Evolutionary conservation across 2,797 vertebrate genomes (phyloP).

Genomic region (Ataeniobius toweri): DNA sequence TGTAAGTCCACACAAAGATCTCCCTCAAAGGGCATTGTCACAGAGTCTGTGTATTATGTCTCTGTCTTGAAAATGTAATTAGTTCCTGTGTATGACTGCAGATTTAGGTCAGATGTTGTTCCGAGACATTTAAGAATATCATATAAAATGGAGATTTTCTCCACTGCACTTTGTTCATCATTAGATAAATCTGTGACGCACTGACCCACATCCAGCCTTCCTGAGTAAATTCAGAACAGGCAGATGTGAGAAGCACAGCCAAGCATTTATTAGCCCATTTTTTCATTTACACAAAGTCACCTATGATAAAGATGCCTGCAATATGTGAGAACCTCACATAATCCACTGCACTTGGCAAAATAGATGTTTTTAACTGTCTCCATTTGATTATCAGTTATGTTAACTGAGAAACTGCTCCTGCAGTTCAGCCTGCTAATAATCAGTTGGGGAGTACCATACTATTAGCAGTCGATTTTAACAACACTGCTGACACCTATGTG

Average conservation of each 20-base stretch:
- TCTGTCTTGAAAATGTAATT: conserved; percentile 50
- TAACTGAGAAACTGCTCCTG: conserved; percentile 4
- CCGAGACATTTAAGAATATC: conserved; percentile 51
- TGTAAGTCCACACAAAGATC: conserved; percentile 25
- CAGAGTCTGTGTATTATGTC: conserved; percentile 12
- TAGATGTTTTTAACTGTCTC: conserved; percentile 16
- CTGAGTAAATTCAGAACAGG: conserved; percentile 32
- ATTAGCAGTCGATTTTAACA: conserved; percentile 12
- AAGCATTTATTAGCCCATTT: conserved; percentile 43
- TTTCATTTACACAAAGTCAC: conserved; percentile 21
- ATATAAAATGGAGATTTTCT: conserved; percentile 55
- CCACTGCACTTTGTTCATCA: conserved; percentile 40
- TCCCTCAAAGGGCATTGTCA: conserved; percentile 36
- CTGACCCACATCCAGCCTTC: conserved; percentile 58
- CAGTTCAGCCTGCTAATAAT: conserved; percentile 1
- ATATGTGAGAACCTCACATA: conserved; percentile 26
- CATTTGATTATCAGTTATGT: conserved; percentile 22
- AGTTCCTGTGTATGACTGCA: conserved; percentile 55
- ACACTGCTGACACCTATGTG: conserved; percentile 35
- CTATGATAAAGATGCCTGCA: conserved; percentile 42
- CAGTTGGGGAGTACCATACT: conserved; percentile 13
- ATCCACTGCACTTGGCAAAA: conserved; percentile 10
- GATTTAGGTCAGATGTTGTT: conserved; percentile 67
- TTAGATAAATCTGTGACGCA: conserved; percentile 45
- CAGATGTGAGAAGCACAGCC: conserved; percentile 24